A percentile compares a stretch with the other conserved stretches of the same genome.
phyloP scores from a whole-genome alignment of 1,140 invertebrate species.

The Lepidurus couesii region DNA sequence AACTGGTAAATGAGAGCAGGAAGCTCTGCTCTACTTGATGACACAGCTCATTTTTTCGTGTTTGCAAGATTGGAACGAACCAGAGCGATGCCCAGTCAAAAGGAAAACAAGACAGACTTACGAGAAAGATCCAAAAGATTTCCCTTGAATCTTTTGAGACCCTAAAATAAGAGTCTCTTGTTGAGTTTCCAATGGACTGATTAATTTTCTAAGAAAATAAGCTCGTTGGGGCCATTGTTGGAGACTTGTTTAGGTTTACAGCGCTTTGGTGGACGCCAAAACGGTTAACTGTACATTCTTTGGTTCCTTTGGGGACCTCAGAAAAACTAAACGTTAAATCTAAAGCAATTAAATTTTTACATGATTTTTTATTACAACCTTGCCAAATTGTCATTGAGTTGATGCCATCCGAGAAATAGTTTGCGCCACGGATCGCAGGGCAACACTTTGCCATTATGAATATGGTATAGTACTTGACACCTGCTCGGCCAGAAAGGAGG shows the following conservation, averaged over 20 bases:
- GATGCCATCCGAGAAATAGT: neutral
- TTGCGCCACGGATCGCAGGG: neutral
- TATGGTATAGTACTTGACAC: neutral
- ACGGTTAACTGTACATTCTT: neutral
- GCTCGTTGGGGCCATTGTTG: conserved; percentile 5
- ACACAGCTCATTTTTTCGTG: neutral
- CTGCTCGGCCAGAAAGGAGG: neutral
- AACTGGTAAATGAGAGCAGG: conserved; percentile 21
- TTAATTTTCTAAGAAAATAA: conserved; percentile 23
- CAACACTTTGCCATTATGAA: neutral
- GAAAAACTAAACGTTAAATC: neutral
- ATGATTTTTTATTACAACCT: neutral
- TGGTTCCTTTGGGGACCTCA: neutral
- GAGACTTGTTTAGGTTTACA: neutral
- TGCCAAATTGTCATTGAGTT: neutral
- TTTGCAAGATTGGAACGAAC: conserved; percentile 15
- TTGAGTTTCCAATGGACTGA: neutral
- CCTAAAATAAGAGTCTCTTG: neutral
- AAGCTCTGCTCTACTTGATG: conserved; percentile 17
- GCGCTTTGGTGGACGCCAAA: neutral
- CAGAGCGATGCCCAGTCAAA: conserved; percentile 2
- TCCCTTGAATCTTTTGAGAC: neutral
- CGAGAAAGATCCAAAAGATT: neutral
- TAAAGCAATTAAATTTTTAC: neutral
- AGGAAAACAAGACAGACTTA: neutral